Evolutionary conservation across 2,113 vertebrate species (phyloP).

Genomic region (Xiphorhynchus elegans): DNA sequence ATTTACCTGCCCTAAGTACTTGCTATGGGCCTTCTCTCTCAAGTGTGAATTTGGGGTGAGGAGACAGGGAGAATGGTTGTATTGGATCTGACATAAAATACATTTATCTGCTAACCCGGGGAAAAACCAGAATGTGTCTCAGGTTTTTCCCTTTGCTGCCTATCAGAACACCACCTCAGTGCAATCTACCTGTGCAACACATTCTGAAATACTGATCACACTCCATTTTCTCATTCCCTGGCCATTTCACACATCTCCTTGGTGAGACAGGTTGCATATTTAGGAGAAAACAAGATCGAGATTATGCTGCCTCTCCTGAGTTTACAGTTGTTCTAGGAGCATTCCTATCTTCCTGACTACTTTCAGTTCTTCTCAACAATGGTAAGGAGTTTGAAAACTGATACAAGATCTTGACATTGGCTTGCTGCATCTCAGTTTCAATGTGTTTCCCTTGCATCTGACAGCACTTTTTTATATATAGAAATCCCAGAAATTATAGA

Average conservation of each 20-base stretch:
- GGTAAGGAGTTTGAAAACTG: neutral
- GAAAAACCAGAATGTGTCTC: neutral
- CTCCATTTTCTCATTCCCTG: neutral
- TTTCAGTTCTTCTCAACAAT: neutral
- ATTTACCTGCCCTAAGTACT: neutral
- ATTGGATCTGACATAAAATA: neutral
- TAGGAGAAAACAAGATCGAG: fast-evolving
- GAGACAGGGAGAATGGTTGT: neutral
- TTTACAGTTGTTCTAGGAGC: neutral
- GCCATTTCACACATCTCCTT: neutral
- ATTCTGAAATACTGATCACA: neutral
- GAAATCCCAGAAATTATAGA: neutral
- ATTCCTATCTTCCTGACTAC: neutral
- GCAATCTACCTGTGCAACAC: fast-evolving
- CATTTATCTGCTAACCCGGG: neutral
- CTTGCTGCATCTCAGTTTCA: neutral
- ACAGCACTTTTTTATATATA: neutral
- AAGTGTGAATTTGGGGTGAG: neutral
- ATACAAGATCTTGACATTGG: neutral
- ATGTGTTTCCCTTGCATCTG: fast-evolving
- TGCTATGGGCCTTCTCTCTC: neutral
- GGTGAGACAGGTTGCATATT: neutral
- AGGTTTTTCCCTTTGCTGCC: neutral
- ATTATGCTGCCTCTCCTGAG: neutral
- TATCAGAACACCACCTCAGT: neutral